Percentiles rank a stretch among this genome's conserved stretches.
These are phyloP conservation scores for Oryzaephilus surinamensis DNA, from an alignment of 1,140 invertebrate species.

Conservation along the genomic window DNA sequence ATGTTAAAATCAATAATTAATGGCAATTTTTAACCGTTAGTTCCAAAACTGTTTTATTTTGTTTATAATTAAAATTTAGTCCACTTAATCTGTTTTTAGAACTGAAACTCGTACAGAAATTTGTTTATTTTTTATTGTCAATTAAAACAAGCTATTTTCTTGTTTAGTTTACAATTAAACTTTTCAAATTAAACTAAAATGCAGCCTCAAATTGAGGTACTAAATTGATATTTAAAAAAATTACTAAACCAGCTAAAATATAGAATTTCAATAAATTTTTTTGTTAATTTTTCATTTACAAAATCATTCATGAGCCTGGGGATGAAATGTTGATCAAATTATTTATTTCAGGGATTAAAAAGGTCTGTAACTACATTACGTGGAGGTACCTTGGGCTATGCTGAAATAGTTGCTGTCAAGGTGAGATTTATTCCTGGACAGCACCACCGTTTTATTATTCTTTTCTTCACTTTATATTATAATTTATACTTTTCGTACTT, in stretches of 20 bases:
- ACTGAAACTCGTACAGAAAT: neutral
- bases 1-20: too few relatives aligned
- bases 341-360: conserved; percentile 64
- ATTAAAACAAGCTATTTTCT: too few relatives aligned
- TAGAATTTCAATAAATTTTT: neutral
- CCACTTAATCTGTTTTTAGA: neutral
- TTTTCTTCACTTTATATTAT: too few relatives aligned
- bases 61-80: neutral
- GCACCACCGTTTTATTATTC: conserved; percentile 10
- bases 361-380: conserved; percentile 82
- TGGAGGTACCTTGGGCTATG: conserved; percentile 77
- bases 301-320: neutral
- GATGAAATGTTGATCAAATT: conserved; percentile 5
- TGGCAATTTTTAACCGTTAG: too few relatives aligned
- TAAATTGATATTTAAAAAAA: too few relatives aligned
- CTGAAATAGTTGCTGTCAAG: conserved; percentile 93
- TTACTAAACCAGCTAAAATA: neutral
- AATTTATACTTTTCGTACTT: too few relatives aligned
- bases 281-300: too few relatives aligned
- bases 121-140: too few relatives aligned
- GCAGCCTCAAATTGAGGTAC: too few relatives aligned
- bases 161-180: too few relatives aligned
- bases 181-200: too few relatives aligned
- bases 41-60: conserved; percentile 6
- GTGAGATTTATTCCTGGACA: conserved; percentile 42